phyloP scores from a whole-genome alignment of 1,140 invertebrate genomes.

The Lucilia sericata region DNA sequence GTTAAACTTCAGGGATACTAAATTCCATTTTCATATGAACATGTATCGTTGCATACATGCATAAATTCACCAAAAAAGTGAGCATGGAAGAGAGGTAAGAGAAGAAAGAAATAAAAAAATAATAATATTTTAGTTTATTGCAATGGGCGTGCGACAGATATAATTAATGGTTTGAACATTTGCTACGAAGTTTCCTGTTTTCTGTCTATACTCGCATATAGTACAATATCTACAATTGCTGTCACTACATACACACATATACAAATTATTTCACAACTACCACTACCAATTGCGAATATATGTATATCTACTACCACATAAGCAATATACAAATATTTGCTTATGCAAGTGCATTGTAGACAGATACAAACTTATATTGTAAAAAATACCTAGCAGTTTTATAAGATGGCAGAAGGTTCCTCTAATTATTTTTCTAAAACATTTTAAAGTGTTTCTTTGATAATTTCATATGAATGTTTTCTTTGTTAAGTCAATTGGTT shows the following conservation, averaged over 20 bases:
- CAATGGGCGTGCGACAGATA: slow-evolving; percentile 47
- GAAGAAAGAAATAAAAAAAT: too few species aligned
- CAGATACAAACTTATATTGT: background rate
- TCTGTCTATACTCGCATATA: slow-evolving; percentile 6
- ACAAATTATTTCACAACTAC: background rate
- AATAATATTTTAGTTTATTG: slow-evolving; percentile 46
- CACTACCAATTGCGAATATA: background rate
- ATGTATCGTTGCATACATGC: too few species aligned
- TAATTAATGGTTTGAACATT: slow-evolving; percentile 48
- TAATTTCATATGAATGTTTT: too few species aligned
- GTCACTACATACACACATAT: background rate
- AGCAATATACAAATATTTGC: background rate
- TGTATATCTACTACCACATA: background rate
- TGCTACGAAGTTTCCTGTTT: slow-evolving; percentile 44
- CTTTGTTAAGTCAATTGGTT: too few species aligned
- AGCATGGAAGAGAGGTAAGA: too few species aligned
- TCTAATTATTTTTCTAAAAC: too few species aligned
- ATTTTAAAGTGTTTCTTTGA: too few species aligned
- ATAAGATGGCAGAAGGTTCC: too few species aligned
- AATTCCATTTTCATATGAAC: too few species aligned
- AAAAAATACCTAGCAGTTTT: background rate
- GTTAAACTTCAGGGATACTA: too few species aligned
- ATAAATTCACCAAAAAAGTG: too few species aligned
- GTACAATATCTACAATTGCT: background rate
- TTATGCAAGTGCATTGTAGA: background rate